phyloP scores from a whole-genome alignment of 2,113 vertebrate species.

The Dermatemys mawii region DNA sequence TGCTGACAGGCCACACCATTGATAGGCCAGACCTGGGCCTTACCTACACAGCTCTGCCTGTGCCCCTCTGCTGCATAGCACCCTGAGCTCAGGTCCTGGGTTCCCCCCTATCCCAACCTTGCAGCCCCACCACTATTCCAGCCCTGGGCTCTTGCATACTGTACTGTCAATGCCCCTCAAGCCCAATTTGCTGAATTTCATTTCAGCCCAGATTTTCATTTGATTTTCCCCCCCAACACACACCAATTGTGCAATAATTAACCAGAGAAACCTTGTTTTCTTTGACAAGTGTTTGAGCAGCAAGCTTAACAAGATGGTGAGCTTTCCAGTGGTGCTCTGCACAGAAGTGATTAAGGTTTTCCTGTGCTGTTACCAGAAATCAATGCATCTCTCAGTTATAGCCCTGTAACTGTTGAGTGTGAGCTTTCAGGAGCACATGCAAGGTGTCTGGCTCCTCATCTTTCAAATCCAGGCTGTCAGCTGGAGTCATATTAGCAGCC shows the following conservation, averaged over 20 bases:
- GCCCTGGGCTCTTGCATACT: background rate
- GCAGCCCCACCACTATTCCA: background rate
- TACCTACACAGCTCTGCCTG: rapidly evolving
- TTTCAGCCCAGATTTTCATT: background rate
- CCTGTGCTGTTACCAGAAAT: background rate
- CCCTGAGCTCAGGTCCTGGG: rapidly evolving
- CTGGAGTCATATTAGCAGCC: background rate
- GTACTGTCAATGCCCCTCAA: background rate
- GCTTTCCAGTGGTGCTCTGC: rapidly evolving
- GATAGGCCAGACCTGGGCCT: background rate
- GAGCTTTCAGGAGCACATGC: background rate
- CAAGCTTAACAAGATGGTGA: background rate
- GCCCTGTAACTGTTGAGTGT: background rate
- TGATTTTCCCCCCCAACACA: too few relatives aligned
- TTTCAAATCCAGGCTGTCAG: background rate
- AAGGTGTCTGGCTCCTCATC: background rate
- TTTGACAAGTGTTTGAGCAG: background rate
- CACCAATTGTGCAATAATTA: background rate
- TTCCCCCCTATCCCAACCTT: background rate
- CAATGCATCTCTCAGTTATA: background rate
- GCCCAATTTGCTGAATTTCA: background rate
- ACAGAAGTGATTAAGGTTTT: background rate
- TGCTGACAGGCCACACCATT: background rate
- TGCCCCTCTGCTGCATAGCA: rapidly evolving
- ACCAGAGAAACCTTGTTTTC: background rate